A percentile compares a stretch with the other conserved stretches of the same genome.
These are phyloP conservation scores for Amiota communis DNA, from an alignment of 2,888 invertebrate species.

Conservation along the genomic window DNA sequence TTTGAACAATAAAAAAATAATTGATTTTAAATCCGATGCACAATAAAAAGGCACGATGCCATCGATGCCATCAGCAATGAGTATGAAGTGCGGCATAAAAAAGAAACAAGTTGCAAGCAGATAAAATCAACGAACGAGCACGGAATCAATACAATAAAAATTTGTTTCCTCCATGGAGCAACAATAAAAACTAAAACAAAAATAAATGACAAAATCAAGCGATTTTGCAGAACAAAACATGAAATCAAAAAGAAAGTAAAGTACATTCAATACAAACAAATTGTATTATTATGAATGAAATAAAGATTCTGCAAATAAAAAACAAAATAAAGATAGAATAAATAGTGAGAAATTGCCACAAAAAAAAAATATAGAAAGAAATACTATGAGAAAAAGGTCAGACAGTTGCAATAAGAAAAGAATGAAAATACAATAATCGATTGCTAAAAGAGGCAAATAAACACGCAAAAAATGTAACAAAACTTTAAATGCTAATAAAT, in stretches of 20 bases:
- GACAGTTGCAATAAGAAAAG: background rate
- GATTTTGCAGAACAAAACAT: background rate
- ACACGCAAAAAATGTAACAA: too few relatives aligned
- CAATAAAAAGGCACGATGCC: background rate
- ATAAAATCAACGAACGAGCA: constrained; percentile 14
- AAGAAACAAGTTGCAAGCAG: constrained; percentile 24
- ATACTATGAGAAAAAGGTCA: background rate
- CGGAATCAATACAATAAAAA: constrained; percentile 24
- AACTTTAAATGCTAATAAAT: too few relatives aligned
- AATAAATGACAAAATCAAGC: background rate
- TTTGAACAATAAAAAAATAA: constrained; percentile 7
- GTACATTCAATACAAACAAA: background rate
- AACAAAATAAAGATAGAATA: background rate
- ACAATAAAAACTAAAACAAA: background rate
- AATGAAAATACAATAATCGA: too few relatives aligned
- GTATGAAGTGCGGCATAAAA: background rate
- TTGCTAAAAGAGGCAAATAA: too few relatives aligned
- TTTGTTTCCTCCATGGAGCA: background rate
- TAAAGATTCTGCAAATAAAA: background rate
- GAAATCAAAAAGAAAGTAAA: constrained; percentile 16
- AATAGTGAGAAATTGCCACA: background rate
- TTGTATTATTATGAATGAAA: background rate
- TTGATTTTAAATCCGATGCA: constrained; percentile 27
- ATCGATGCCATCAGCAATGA: background rate
- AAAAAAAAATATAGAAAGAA: constrained; percentile 4